Evolutionary conservation across 2,113 vertebrate species (phyloP), one percentile per base, ranked within the genome.

Genomic region (Oncorhynchus kisutch): DNA sequence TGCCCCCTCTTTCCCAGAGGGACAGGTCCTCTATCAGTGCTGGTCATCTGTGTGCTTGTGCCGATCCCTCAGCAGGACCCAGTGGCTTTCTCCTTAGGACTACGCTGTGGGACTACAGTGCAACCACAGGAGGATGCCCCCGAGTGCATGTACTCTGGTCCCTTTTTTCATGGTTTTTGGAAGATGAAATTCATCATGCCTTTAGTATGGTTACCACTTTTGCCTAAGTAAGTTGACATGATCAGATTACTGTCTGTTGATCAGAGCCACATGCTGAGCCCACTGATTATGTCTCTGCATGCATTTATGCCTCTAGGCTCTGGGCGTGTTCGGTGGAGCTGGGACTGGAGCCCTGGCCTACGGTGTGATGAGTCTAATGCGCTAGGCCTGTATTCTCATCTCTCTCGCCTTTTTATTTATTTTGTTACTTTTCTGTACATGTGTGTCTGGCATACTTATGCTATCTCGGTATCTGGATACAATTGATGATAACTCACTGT

Each of bases 171-270:
- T 75, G 62, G 31, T 67, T 75, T 75, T 79, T 80, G 82, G 72
- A 75, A 13, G 65, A 54, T 9, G 34, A 72, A 59, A 70, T 78
- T 64, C 73, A 80, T 82, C 78, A 82, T 82, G 83, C 79, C 80
- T 80, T 82, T 78, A 80, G 75, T 70, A 69, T 72, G 75, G 80
- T 82, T 71, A 80, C 75, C 78, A 85, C 81, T 73, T 85, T 78
- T 80, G 78, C 75, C 64, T 82, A 75, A 80, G 74, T 74, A 77
- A 79, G 75, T 78, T 77, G 75, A 82, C 72, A 70, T 82, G 77
- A 85, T 85, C 78, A 80, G 78, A 82, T 85, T 85, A 85, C 68
- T 59, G 62, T 45, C 71, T 77, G 68, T 72, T 82, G 75, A 85
- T 80, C 78, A 80, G 78, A 82, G 71, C 83, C 83, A 85, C 78